A percentile compares a stretch with the other conserved stretches of the same genome.
These are phyloP conservation scores for Upupa epops DNA, from an alignment of 2,113 vertebrate species.

Conservation along the genomic window DNA sequence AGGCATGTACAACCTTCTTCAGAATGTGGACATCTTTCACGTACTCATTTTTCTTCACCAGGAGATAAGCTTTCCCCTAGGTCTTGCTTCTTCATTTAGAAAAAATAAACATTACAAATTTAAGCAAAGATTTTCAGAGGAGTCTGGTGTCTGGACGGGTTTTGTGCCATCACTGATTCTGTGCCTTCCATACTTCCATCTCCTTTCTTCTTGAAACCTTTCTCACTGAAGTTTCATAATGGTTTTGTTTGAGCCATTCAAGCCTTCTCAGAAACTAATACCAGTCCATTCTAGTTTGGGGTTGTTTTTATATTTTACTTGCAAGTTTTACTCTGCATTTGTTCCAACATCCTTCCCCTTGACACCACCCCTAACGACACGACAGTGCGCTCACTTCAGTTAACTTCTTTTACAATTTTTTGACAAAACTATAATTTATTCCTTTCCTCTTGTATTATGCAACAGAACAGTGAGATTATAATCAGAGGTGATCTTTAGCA, in stretches of 20 bases:
- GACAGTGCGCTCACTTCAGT: neutral
- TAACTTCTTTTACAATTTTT: neutral
- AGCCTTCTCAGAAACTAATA: neutral
- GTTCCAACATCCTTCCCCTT: neutral
- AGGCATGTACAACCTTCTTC: neutral
- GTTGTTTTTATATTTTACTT: neutral
- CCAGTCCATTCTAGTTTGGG: neutral
- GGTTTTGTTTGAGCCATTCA: neutral
- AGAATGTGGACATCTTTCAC: neutral
- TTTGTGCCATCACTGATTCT: neutral
- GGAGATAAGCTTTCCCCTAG: neutral
- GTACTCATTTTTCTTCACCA: neutral
- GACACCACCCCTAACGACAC: neutral
- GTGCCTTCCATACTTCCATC: neutral
- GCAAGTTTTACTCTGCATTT: neutral
- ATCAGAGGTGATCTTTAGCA: neutral
- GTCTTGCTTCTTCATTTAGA: neutral
- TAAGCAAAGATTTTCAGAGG: neutral
- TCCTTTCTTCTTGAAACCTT: neutral
- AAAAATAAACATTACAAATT: neutral
- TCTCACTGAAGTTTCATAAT: neutral
- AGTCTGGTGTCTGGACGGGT: neutral
- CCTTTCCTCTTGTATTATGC: rapidly evolving
- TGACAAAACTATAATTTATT: neutral
- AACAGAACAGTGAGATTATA: neutral